Percentiles rank a stretch among this genome's conserved stretches.
Evolutionary conservation across 1,140 invertebrate species (phyloP).

Genomic region (Calliopsis andreniformis): DNA sequence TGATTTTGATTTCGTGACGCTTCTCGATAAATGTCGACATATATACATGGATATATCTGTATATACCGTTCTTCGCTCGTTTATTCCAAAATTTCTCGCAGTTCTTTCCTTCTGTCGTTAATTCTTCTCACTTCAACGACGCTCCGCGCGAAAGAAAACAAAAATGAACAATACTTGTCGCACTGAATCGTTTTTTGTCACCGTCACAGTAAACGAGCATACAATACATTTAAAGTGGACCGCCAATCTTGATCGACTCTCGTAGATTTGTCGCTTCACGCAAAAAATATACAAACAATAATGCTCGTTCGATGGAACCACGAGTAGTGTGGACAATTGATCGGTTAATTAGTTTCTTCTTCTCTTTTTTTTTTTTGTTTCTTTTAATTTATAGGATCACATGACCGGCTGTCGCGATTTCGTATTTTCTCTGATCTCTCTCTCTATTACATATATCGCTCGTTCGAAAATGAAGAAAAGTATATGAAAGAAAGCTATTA

Average conservation of each 20-base stretch:
- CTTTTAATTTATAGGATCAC: conserved; percentile 53
- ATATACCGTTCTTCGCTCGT: background rate
- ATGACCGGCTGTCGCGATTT: conserved; percentile 35
- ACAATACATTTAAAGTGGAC: background rate
- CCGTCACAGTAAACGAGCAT: conserved; percentile 3
- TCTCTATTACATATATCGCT: conserved; percentile 28
- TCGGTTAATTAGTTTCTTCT: background rate
- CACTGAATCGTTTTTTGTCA: background rate
- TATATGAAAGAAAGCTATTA: conserved; percentile 10
- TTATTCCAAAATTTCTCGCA: background rate
- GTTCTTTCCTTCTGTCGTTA: background rate
- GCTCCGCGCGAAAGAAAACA: conserved; percentile 7
- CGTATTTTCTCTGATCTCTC: conserved; percentile 24
- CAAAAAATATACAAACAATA: conserved; percentile 6
- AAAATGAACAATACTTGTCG: background rate
- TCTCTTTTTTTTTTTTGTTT: too few relatives aligned
- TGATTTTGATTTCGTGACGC: conserved; percentile 56
- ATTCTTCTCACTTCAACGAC: background rate
- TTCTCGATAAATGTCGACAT: conserved; percentile 20
- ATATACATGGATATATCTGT: too few relatives aligned
- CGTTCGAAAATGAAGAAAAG: conserved; percentile 22
- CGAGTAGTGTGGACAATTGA: conserved; percentile 19
- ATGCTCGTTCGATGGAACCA: conserved; percentile 33
- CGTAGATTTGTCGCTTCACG: background rate
- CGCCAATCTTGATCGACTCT: conserved; percentile 27